A percentile compares a stretch with the other conserved stretches of the same genome.
phyloP scores from a whole-genome alignment of 2,888 invertebrate genomes.

The Ophion ventricosus region DNA sequence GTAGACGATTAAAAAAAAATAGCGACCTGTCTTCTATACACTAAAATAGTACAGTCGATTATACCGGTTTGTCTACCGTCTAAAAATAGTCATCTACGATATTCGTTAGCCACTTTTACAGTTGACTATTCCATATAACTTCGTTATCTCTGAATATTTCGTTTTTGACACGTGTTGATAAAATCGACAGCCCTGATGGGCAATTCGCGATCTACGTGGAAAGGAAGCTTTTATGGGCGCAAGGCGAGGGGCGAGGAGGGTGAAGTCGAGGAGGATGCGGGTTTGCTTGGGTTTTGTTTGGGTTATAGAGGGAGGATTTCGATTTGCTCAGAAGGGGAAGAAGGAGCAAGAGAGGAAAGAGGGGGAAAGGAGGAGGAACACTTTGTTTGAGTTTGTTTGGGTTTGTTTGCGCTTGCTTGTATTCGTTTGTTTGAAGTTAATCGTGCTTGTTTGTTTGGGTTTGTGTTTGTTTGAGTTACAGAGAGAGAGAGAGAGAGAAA shows the following conservation, averaged over 20 bases:
- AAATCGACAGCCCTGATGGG: neutral
- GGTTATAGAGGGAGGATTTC: no score
- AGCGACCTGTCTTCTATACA: slow-evolving; percentile 9
- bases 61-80: neutral
- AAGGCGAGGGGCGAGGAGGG: neutral
- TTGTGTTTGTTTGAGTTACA: no score
- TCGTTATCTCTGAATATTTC: neutral
- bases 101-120: neutral
- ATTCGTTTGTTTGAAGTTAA: no score
- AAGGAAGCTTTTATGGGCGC: slow-evolving; percentile 2
- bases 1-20: slow-evolving; percentile 38
- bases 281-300: neutral
- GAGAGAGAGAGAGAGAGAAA: no score
- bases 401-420: no score
- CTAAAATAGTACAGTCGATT: neutral
- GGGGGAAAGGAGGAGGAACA: no score
- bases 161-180: neutral
- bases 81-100: neutral
- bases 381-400: neutral
- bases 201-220: neutral
- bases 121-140: neutral
- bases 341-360: no score
- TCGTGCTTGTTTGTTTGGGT: no score
- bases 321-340: neutral
- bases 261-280: neutral